Evolutionary conservation across 2,797 vertebrate species (phyloP).

Genomic region (Scarus forsteni): DNA sequence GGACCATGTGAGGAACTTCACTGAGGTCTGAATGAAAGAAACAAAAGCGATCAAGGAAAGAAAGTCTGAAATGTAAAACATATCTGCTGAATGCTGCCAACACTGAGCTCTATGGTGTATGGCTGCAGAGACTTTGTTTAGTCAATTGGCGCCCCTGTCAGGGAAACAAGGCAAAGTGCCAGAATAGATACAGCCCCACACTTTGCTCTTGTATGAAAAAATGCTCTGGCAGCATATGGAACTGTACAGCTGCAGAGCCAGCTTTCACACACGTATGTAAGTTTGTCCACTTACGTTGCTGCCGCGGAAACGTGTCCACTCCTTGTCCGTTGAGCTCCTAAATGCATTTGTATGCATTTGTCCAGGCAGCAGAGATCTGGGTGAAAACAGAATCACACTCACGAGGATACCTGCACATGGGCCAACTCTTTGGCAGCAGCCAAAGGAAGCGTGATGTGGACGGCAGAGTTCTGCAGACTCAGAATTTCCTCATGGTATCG

Average conservation of each 20-base stretch:
- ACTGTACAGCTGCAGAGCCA: conserved; percentile 2
- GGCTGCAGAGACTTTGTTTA: conserved; percentile 31
- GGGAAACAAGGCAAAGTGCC: conserved; percentile 29
- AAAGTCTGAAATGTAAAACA: not conserved
- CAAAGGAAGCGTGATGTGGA: conserved; percentile 62
- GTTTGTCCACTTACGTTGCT: conserved; percentile 88
- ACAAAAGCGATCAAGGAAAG: not conserved
- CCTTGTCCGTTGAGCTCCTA: conserved; percentile 98
- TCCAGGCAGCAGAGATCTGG: conserved; percentile 94
- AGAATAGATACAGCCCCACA: conserved; percentile 8
- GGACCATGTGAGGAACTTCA: conserved; percentile 1
- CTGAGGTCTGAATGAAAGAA: not conserved
- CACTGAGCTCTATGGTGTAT: not conserved
- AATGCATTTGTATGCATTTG: conserved; percentile 99
- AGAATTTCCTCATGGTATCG: conserved; percentile 78
- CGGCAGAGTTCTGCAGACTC: conserved; percentile 64
- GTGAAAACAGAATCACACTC: conserved; percentile 92
- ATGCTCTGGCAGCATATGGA: not conserved
- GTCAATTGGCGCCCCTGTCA: conserved; percentile 43
- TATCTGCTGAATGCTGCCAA: not conserved
- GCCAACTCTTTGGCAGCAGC: conserved; percentile 80
- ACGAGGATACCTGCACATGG: conserved; percentile 85
- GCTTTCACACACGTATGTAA: conserved; percentile 12
- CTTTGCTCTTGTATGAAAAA: conserved; percentile 29
- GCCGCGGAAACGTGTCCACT: conserved; percentile 93